These are phyloP conservation scores for Leptura quadrifasciata DNA, from an alignment of 2,888 invertebrate genomes.

Conservation along the genomic window DNA sequence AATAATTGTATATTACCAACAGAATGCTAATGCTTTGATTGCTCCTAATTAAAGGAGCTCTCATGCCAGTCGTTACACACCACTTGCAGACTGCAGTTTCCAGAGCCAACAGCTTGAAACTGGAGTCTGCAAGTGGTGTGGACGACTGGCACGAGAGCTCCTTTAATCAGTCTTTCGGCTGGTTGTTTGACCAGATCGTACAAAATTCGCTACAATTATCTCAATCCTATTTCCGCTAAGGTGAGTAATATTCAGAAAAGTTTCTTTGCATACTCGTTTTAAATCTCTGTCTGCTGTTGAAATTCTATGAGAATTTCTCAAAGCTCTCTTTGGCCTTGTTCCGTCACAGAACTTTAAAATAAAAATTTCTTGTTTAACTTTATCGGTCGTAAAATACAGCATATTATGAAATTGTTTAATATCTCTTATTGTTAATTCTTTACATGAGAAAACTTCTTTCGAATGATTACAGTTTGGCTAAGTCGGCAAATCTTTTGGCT, in stretches of 20 bases:
- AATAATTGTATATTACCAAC: no score
- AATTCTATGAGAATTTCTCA: not conserved
- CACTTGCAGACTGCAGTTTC: no score
- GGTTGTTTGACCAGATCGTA: constrained; percentile 1
- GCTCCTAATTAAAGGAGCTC: no score
- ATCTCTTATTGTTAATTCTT: not conserved
- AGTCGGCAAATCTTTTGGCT: not conserved
- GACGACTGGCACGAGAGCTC: no score
- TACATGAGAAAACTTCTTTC: not conserved
- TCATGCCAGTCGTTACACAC: no score
- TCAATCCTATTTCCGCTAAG: not conserved
- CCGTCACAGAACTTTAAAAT: not conserved
- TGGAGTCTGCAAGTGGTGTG: no score
- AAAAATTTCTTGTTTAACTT: not conserved
- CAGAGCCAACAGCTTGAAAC: no score
- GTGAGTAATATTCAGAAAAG: not conserved
- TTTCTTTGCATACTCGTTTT: no score
- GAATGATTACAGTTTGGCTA: not conserved
- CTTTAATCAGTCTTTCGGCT: not conserved
- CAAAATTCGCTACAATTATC: not conserved
- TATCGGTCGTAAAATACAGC: not conserved
- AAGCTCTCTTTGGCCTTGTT: not conserved
- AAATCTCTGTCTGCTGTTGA: not conserved
- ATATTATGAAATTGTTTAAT: not conserved
- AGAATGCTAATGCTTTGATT: no score